A percentile compares a stretch with the other conserved stretches of the same genome.
Evolutionary conservation across 2,113 vertebrate genomes (phyloP).

Genomic region (Gobiocypris rarus): DNA sequence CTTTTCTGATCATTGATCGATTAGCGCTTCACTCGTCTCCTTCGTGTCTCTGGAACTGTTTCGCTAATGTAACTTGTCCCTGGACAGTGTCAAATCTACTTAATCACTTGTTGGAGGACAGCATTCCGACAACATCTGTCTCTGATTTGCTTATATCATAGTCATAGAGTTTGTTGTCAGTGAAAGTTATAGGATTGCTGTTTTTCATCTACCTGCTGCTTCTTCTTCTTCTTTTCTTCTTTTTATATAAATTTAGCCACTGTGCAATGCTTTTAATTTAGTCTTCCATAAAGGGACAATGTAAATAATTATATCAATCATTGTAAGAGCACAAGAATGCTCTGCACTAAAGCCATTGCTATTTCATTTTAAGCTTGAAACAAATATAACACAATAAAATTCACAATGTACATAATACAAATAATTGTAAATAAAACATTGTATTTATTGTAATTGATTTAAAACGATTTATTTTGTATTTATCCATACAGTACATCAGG

Average conservation of each 20-base stretch:
- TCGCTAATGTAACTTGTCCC: conserved; percentile 40
- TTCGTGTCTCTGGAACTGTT: conserved; percentile 44
- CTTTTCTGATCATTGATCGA: conserved; percentile 2
- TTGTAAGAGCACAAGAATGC: conserved; percentile 54
- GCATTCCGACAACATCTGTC: neutral
- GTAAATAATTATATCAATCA: conserved; percentile 39
- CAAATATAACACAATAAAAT: conserved; percentile 33
- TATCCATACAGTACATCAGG: conserved; percentile 28
- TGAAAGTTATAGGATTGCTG: neutral
- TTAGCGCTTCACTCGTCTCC: conserved; percentile 23
- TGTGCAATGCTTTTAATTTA: conserved; percentile 61
- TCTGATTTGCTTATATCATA: conserved; percentile 27
- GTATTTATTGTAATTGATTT: conserved; percentile 34
- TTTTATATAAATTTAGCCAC: conserved; percentile 57
- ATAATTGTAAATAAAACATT: conserved; percentile 48
- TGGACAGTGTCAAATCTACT: conserved; percentile 32
- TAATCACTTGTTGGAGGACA: conserved; percentile 37
- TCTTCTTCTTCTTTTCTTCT: conserved; percentile 60
- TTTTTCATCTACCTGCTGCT: conserved; percentile 38
- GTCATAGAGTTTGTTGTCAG: conserved; percentile 34
- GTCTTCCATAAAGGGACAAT: conserved; percentile 62
- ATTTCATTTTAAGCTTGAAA: conserved; percentile 56
- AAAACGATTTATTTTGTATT: conserved; percentile 32
- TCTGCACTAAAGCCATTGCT: conserved; percentile 62
- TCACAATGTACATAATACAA: conserved; percentile 54